A percentile compares a stretch with the other conserved stretches of the same genome.
Evolutionary conservation across 2,888 invertebrate genomes (phyloP).

Genomic region (Drosophila colorata): DNA sequence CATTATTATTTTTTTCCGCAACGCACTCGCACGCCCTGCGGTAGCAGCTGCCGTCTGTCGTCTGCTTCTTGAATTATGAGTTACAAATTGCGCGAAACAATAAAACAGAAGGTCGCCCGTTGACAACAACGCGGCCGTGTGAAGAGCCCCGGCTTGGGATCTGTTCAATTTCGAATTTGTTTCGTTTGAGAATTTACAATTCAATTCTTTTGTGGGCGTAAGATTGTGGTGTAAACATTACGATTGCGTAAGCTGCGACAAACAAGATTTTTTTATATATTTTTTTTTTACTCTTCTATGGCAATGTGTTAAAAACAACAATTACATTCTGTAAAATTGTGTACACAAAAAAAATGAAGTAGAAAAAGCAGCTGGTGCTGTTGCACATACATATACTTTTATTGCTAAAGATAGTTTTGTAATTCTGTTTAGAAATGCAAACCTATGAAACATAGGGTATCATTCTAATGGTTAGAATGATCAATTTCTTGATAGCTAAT

Average conservation of each 20-base stretch:
- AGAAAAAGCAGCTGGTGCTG: not conserved
- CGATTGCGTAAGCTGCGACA: constrained; percentile 46
- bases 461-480: too few species aligned
- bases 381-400: not conserved
- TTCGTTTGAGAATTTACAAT: constrained; percentile 10
- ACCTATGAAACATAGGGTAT: too few species aligned
- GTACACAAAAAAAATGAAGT: not conserved
- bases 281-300: constrained; percentile 31
- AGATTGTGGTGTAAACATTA: constrained; percentile 17
- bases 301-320: constrained; percentile 4
- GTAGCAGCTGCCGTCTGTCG: constrained; percentile 36
- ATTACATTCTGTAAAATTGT: constrained; percentile 5
- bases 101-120: constrained; percentile 63
- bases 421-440: not conserved
- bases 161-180: constrained; percentile 22
- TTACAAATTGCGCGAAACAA: constrained; percentile 73
- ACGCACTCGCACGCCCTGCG: constrained; percentile 22
- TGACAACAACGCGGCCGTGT: constrained; percentile 59
- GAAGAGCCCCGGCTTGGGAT: constrained; percentile 46
- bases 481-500: too few species aligned
- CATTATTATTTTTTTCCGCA: constrained; percentile 55
- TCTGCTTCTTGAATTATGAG: constrained; percentile 63
- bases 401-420: not conserved
- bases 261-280: constrained; percentile 29
- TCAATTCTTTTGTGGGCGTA: constrained; percentile 47